phyloP scores from a whole-genome alignment of 2,797 vertebrate genomes.

The Peromyscus melanophrys region DNA sequence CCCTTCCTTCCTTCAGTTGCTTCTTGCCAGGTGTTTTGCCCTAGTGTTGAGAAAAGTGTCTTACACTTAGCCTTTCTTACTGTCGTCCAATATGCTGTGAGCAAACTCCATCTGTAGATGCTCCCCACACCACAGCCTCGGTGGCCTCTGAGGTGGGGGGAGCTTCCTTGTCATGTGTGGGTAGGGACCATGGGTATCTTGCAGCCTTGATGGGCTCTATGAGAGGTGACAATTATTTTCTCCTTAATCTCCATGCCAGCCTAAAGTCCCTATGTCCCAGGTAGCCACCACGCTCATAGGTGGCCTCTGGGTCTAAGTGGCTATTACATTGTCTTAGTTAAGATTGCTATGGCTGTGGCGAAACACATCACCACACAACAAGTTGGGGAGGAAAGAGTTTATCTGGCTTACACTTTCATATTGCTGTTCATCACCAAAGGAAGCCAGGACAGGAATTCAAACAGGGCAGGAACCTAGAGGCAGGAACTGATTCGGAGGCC shows the following conservation, averaged over 20 bases:
- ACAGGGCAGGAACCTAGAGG: background rate
- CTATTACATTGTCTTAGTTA: background rate
- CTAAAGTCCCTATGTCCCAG: background rate
- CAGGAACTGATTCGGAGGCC: background rate
- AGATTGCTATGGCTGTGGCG: background rate
- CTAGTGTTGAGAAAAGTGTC: background rate
- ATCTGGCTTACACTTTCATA: background rate
- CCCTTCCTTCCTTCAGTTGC: background rate
- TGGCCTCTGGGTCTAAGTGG: background rate
- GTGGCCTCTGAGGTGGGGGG: background rate
- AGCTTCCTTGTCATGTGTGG: background rate
- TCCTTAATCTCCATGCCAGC: background rate
- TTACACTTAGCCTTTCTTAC: background rate
- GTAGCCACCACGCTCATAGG: background rate
- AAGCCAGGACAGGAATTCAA: background rate
- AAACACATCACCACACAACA: background rate
- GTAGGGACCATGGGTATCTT: background rate
- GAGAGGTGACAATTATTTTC: background rate
- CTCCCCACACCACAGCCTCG: background rate
- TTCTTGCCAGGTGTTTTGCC: background rate
- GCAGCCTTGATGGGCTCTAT: background rate
- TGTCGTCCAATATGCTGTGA: background rate
- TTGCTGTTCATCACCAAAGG: background rate
- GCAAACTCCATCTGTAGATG: background rate
- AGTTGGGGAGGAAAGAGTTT: background rate